Percentiles rank a stretch among this genome's conserved stretches.
These are phyloP conservation scores for Stenurella melanura DNA, from an alignment of 2,888 invertebrate species.

Conservation along the genomic window DNA sequence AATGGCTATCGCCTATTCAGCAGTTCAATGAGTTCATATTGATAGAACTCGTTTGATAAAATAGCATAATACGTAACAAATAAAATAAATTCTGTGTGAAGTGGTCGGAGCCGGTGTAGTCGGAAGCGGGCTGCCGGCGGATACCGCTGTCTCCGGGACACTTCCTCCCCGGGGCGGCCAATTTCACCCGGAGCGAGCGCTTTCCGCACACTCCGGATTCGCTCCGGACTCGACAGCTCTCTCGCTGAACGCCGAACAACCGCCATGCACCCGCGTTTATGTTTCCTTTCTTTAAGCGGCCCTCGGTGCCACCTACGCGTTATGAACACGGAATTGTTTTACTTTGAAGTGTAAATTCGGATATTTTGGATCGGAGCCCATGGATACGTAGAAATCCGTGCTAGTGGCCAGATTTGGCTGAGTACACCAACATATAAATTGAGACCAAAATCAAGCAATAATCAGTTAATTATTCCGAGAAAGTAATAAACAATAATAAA, in stretches of 20 bases:
- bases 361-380: background rate
- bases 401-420: background rate
- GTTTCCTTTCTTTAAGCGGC: constrained; percentile 21
- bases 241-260: constrained; percentile 18
- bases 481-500: too few species aligned
- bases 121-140: constrained; percentile 72
- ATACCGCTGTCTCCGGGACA: constrained; percentile 75
- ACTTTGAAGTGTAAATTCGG: background rate
- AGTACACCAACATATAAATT: background rate
- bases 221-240: constrained; percentile 58
- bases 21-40: constrained; percentile 16
- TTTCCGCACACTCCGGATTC: constrained; percentile 69
- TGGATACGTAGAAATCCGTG: background rate
- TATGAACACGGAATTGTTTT: background rate
- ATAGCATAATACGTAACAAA: constrained; percentile 57
- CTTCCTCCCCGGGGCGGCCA: constrained; percentile 74
- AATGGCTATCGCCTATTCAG: constrained; percentile 1
- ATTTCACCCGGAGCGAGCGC: constrained; percentile 73
- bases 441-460: too few species aligned
- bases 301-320: constrained; percentile 9
- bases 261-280: constrained; percentile 13
- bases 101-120: constrained; percentile 69
- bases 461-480: too few species aligned
- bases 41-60: constrained; percentile 45
- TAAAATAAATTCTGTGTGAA: constrained; percentile 69